Base-by-base conservation (phyloP, 1,140 invertebrate genomes). In the Drosophila busckii region DNA sequence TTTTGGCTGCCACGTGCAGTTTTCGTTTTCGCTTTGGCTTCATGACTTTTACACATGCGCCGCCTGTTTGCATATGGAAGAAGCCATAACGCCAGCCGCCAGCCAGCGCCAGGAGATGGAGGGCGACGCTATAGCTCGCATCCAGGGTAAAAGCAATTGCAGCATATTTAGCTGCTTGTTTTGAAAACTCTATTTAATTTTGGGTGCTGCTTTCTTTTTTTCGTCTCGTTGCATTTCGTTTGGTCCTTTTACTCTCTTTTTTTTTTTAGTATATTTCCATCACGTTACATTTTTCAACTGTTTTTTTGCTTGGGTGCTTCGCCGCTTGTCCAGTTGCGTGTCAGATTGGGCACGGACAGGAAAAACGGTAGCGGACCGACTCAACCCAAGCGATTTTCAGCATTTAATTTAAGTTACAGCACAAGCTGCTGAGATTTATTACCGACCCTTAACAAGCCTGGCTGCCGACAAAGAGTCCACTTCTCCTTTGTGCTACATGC, bases 401-500 rank as follows among this genome's bases (percentile, higher is more conserved):
- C 80, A 66, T 84, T 84, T 84, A 75, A 84, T 84, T 84, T 84
- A 84, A 84, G 61, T 80, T 84, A 73, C 69, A 70, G 70, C 62
- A 66, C 61, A 70, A 75, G 65, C 80, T 66, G 62, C 40, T 38
- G 80, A 84, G 80, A 84, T 84, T 84, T 84, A 84, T 84, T 67
- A 66, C 71, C 49, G 68, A 73, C 80, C 78, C 80, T 84, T 84
- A 84, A 84, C 80, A 80, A 84, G 64, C 55, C 52, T 64, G 22
- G 34, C 26, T 40, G 35, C 20, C 45, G 25, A 53, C 44, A n/a
- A n/a, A 31, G 19, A n/a, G 6, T 31, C 38, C 17, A 16, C 25
- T 45, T 8, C 32, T 44, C 23, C 20, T 41, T 38, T 55, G 32
- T 26, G n/a, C n/a, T n/a, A n/a, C n/a, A n/a, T n/a, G n/a, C n/a